phyloP scores from a whole-genome alignment of 1,140 invertebrate genomes.

The Drosophila mauritiana region DNA sequence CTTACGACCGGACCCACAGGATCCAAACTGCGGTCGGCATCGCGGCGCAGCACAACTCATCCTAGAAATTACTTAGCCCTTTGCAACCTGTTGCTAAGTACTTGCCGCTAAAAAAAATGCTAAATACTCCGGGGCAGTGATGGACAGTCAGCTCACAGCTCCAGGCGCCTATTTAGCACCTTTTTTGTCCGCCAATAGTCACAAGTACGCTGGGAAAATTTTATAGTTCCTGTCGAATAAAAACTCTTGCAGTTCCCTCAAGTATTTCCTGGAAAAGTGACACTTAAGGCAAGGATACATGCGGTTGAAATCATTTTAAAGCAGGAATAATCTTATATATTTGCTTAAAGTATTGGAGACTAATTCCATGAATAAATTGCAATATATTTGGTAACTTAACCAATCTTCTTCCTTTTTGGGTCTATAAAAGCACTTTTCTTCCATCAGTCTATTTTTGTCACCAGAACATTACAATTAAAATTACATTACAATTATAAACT shows the following conservation, averaged over 20 bases:
- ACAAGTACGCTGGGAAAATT: constrained; percentile 31
- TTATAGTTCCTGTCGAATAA: constrained; percentile 6
- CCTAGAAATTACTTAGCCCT: constrained; percentile 2
- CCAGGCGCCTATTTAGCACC: constrained; percentile 64
- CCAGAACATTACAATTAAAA: too few species aligned
- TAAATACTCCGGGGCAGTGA: constrained; percentile 54
- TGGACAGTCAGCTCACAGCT: constrained; percentile 1
- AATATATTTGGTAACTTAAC: too few species aligned
- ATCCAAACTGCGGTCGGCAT: constrained; percentile 15
- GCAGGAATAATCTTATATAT: too few species aligned
- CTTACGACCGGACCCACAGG: not conserved
- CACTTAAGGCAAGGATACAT: not conserved
- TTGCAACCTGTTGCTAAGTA: constrained; percentile 41
- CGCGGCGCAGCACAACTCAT: constrained; percentile 27
- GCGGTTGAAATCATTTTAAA: too few species aligned
- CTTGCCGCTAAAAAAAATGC: constrained; percentile 62
- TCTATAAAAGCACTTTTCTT: too few species aligned
- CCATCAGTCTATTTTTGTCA: too few species aligned
- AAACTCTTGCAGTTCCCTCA: constrained; percentile 11
- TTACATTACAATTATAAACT: constrained; percentile 19
- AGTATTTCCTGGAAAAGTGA: constrained; percentile 15
- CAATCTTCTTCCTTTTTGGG: not conserved
- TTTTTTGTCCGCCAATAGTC: constrained; percentile 48
- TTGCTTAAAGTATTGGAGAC: too few species aligned
- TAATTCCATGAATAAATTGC: too few species aligned